Conservation (phyloP, 2,797 vertebrate species). For the Sparidentex hasta region DNA sequence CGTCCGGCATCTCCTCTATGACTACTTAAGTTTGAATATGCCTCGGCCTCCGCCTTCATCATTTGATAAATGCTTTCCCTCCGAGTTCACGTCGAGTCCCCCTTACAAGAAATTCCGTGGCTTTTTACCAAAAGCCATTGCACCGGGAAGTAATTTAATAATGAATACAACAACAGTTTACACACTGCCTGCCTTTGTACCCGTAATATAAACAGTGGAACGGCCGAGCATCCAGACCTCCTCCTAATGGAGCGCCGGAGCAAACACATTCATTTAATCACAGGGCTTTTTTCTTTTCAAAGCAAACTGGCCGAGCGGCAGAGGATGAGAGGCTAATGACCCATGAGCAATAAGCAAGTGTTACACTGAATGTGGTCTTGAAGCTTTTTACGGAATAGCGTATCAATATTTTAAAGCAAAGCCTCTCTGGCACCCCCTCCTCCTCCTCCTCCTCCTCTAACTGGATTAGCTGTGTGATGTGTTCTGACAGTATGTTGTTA, state of each 20-base stretch:
- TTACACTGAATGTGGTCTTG: constrained; percentile 94
- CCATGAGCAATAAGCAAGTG: constrained; percentile 98
- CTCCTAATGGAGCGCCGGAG: constrained; percentile 81
- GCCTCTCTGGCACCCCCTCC: constrained; percentile 89
- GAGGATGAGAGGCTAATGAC: constrained; percentile 95
- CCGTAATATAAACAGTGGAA: constrained; percentile 79
- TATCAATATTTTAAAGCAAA: constrained; percentile 99
- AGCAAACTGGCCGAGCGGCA: constrained; percentile 88
- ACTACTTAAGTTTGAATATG: constrained; percentile 70
- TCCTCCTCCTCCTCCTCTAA: constrained; percentile 84
- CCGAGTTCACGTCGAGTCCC: constrained; percentile 73
- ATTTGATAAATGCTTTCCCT: constrained; percentile 80
- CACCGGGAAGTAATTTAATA: constrained; percentile 85
- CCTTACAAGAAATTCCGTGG: constrained; percentile 77
- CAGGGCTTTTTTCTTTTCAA: constrained; percentile 87
- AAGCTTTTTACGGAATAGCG: constrained; percentile 96
- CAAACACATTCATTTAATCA: constrained; percentile 93
- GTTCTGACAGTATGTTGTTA: constrained; percentile 98
- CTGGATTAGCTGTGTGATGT: constrained; percentile 98
- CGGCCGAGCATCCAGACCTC: constrained; percentile 68
- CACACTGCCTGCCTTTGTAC: constrained; percentile 73
- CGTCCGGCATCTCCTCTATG: constrained; percentile 73
- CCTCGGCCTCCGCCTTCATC: constrained; percentile 74
- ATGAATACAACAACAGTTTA: constrained; percentile 84
- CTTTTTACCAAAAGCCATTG: constrained; percentile 81